phyloP scores from a whole-genome alignment of 2,113 vertebrate species.

The Passer montanus region DNA sequence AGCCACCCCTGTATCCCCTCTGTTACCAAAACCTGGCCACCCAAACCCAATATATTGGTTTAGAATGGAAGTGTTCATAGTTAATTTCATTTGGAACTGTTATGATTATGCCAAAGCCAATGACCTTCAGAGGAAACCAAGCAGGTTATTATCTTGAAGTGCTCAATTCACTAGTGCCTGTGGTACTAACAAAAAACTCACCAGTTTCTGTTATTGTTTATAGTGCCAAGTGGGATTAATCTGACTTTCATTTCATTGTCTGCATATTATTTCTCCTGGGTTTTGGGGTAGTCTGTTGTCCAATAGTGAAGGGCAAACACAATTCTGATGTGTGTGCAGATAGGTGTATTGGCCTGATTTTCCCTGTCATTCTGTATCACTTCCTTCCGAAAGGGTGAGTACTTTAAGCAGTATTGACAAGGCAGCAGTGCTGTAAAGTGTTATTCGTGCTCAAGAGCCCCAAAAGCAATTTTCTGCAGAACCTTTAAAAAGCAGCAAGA shows the following conservation, averaged over 20 bases:
- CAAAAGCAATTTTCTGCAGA: background rate
- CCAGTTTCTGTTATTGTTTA: background rate
- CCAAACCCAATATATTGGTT: background rate
- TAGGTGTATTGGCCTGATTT: background rate
- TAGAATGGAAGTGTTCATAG: background rate
- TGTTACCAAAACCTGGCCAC: background rate
- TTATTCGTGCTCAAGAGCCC: background rate
- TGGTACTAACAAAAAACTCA: background rate
- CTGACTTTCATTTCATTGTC: background rate
- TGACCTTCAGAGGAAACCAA: background rate
- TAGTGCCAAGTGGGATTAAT: background rate
- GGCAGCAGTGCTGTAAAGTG: background rate
- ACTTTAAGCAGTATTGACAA: conserved; percentile 17
- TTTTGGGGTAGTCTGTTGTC: background rate
- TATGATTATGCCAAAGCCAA: background rate
- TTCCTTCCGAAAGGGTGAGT: background rate
- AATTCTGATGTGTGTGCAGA: background rate
- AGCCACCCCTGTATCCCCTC: background rate
- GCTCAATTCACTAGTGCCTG: background rate
- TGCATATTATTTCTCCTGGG: background rate
- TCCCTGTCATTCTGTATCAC: background rate
- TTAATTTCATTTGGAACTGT: background rate
- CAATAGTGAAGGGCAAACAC: background rate
- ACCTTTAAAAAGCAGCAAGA: background rate
- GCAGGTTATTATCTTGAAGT: background rate